Base-by-base conservation (phyloP, 1,140 invertebrate species). In the Bombus waltoni region DNA sequence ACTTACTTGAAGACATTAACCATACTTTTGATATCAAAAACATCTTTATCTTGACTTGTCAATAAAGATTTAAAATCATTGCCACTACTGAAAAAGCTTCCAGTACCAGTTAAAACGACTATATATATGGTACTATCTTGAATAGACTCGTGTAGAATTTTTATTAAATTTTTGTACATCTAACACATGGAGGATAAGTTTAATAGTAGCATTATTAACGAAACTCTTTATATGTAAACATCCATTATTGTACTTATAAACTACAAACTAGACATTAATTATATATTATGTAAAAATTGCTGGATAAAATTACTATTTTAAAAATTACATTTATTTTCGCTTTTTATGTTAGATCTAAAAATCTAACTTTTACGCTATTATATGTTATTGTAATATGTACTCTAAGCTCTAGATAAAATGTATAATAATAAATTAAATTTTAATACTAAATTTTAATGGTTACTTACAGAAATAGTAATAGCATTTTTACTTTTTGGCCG, bases 41-140 rank as follows among this genome's bases (percentile, higher is more conserved):
- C 9, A 62, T 40, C 42, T 83, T 74, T 25, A 80, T 71, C 0
- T 59, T 35, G 44, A 32, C 47, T 86, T 73, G 9, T 84, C 65
- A 70, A 70, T 10, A 22, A 91, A 65, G 53, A 88, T 89, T 85
- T 90, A n/a, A 99, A 94, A 94, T 99, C 98, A 96, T 98, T 99
- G 40, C 98, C 99, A 94, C 98, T 98, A 83, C 97, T 97, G 92
- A 97, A 99, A 93, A 97, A 98, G 78, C 97, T 96, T 47, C 97
- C 98, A 81, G 96, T 95, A 32, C 97, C 98, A 59, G 98, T 98
- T 13, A 98, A 90, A 28, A 97, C 97, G 57, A 97, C 96, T 25
- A 97, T 93, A 2, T 95, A 92, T 66, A 97, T 96, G 44, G 95
- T 89, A 72, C 96, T 95, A 94, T 98, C 96, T 44, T 95, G 93